A percentile compares a stretch with the other conserved stretches of the same genome.
Evolutionary conservation across 2,113 vertebrate species (phyloP).

Genomic region (Fulmarus glacialis): DNA sequence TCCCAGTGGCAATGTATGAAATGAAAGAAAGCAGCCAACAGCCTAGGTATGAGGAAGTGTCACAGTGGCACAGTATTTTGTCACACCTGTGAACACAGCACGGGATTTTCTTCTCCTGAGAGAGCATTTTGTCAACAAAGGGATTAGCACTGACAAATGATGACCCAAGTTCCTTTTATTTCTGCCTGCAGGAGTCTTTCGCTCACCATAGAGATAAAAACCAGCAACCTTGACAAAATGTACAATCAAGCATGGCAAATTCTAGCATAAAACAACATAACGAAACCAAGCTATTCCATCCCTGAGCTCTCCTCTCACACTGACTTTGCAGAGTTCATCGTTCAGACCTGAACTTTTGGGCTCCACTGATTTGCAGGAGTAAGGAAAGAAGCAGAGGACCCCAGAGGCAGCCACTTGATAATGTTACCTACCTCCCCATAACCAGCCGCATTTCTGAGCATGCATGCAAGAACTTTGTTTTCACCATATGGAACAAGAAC

Average conservation of each 20-base stretch:
- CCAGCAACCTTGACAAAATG: background rate
- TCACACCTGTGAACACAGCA: background rate
- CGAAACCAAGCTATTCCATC: fast-evolving
- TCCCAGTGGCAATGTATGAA: background rate
- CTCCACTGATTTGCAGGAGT: background rate
- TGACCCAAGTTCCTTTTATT: background rate
- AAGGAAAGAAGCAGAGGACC: background rate
- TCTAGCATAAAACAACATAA: background rate
- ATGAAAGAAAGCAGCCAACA: background rate
- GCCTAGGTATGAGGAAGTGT: background rate
- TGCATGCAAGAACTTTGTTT: background rate
- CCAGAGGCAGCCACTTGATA: background rate
- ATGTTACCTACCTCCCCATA: background rate
- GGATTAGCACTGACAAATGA: background rate
- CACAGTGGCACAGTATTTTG: background rate
- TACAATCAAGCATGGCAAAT: background rate
- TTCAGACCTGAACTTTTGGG: background rate
- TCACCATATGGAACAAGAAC: background rate
- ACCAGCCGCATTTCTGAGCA: background rate
- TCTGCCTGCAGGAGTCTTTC: background rate
- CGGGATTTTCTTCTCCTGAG: background rate
- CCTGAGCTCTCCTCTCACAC: background rate
- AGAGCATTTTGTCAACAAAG: background rate
- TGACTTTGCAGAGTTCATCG: background rate
- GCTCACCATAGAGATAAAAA: background rate